Conservation (phyloP, 2,888 invertebrate species). For the Brenthis hecate region DNA sequence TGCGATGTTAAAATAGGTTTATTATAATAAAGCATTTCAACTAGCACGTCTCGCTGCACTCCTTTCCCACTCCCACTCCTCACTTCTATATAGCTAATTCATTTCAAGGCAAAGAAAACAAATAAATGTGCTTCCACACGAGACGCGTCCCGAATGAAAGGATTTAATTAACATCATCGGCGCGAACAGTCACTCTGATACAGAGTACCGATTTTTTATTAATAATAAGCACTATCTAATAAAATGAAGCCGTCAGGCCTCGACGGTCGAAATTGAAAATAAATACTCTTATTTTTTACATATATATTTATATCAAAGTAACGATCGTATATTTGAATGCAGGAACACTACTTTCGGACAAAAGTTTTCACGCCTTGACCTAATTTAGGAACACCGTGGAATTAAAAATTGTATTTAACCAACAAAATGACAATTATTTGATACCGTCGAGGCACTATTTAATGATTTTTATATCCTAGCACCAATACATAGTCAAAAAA, state of each 20-base stretch:
- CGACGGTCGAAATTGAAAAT: slow-evolving; percentile 9
- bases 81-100: slow-evolving; percentile 62
- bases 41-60: slow-evolving; percentile 54
- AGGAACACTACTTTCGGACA: slow-evolving; percentile 12
- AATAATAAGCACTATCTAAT: slow-evolving; percentile 76
- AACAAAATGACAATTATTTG: slow-evolving; percentile 9
- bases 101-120: slow-evolving; percentile 55
- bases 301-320: background rate
- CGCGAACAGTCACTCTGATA: slow-evolving; percentile 67
- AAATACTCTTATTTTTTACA: background rate
- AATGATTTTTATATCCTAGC: slow-evolving; percentile 37
- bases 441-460: slow-evolving; percentile 24
- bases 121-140: slow-evolving; percentile 28
- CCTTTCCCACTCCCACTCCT: slow-evolving; percentile 53
- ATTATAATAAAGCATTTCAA: slow-evolving; percentile 78
- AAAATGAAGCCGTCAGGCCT: slow-evolving; percentile 43
- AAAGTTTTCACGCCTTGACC: background rate
- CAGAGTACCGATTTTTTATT: slow-evolving; percentile 66
- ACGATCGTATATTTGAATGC: background rate
- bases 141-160: background rate
- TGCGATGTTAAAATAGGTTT: slow-evolving; percentile 82
- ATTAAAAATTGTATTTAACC: background rate
- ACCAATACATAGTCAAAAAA: slow-evolving; percentile 35
- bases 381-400: slow-evolving; percentile 9
- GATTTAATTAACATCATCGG: slow-evolving; percentile 48